Percentiles rank a stretch among this genome's conserved stretches.
These are phyloP conservation scores for Lordiphosa mommai DNA, from an alignment of 1,140 invertebrate species.

Conservation along the genomic window DNA sequence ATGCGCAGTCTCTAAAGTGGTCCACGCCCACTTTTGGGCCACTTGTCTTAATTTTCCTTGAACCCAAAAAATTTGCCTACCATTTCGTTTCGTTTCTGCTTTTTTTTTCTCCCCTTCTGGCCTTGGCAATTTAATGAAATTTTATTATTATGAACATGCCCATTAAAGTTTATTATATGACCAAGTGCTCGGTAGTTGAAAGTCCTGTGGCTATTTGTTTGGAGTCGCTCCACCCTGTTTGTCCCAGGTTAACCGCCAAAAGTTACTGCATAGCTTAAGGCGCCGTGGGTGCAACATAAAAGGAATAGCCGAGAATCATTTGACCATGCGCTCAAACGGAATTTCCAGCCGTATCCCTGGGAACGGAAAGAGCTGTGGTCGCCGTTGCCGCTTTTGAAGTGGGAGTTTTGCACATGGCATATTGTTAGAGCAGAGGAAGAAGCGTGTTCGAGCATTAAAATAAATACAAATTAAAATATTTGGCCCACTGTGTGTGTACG, in stretches of 20 bases:
- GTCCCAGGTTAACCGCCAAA: constrained; percentile 58
- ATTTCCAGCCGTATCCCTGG: constrained; percentile 30
- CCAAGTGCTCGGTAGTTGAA: constrained; percentile 6
- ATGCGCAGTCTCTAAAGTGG: constrained; percentile 7
- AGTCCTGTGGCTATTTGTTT: constrained; percentile 41
- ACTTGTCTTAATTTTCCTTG: constrained; percentile 63
- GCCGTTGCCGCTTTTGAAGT: constrained; percentile 32
- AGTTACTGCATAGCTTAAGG: constrained; percentile 61
- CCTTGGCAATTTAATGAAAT: constrained; percentile 74
- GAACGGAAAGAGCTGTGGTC: neutral
- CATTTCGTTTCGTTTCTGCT: constrained; percentile 2
- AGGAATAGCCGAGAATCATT: constrained; percentile 72
- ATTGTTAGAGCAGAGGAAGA: constrained; percentile 9
- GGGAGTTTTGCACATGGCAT: constrained; percentile 33
- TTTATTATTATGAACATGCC: constrained; percentile 76
- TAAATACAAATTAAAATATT: constrained; percentile 77
- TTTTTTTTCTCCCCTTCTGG: constrained; percentile 1
- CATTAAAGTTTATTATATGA: constrained; percentile 71
- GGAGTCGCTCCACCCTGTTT: constrained; percentile 29
- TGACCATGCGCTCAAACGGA: constrained; percentile 69
- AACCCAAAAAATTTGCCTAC: constrained; percentile 57
- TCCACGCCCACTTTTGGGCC: constrained; percentile 15
- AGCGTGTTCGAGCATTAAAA: constrained; percentile 69
- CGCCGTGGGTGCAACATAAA: constrained; percentile 40
- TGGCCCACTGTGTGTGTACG: constrained; percentile 12